Evolutionary conservation across 2,888 invertebrate species (phyloP).

Genomic region (Calameuta filiformis): DNA sequence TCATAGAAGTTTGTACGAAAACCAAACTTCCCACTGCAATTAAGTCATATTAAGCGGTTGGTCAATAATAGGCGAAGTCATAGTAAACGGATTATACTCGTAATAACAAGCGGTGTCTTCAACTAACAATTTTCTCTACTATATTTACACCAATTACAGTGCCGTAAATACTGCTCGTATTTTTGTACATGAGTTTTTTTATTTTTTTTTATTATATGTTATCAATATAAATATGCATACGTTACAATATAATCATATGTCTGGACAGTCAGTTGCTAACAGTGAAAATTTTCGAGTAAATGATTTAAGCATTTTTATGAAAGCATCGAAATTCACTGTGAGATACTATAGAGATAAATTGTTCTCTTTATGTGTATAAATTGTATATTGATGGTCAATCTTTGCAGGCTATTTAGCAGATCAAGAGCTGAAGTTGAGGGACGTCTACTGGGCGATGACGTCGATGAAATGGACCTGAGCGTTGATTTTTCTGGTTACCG

Average conservation of each 20-base stretch:
- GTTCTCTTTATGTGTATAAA: background rate
- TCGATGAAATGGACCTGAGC: slow-evolving; percentile 60
- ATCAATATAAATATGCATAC: slow-evolving; percentile 1
- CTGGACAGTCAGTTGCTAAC: slow-evolving; percentile 10
- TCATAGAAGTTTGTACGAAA: too few species aligned
- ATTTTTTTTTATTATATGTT: background rate
- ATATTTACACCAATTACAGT: background rate
- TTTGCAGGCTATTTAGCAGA: slow-evolving; percentile 64
- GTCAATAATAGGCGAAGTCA: too few species aligned
- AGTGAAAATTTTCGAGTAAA: slow-evolving; percentile 4
- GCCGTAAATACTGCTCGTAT: background rate
- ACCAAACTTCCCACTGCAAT: too few species aligned
- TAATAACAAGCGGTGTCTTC: background rate
- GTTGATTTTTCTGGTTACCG: slow-evolving; percentile 52
- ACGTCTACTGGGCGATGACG: slow-evolving; percentile 60
- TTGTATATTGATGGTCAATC: background rate
- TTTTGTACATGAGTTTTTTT: background rate
- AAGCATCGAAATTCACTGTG: background rate
- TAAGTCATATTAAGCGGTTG: too few species aligned
- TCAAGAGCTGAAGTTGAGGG: slow-evolving; percentile 64
- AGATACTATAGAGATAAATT: background rate
- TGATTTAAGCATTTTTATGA: background rate
- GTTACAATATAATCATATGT: background rate
- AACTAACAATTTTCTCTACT: background rate
- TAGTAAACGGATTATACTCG: too few species aligned